Evolutionary conservation across 1,140 invertebrate species (phyloP).

Genomic region (Vollenhovia emeryi): DNA sequence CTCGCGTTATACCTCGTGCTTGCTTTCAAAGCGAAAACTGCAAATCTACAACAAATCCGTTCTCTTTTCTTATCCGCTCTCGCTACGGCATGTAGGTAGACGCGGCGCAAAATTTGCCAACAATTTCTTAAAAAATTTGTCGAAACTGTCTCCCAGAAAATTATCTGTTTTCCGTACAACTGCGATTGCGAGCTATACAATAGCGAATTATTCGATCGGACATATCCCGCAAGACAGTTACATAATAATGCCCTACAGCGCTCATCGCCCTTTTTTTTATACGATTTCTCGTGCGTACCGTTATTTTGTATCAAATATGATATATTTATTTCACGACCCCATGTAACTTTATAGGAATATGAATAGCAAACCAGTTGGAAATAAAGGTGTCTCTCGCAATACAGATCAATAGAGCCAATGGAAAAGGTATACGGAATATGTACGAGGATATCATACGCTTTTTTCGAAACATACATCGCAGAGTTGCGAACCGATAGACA

Average conservation of each 20-base stretch:
- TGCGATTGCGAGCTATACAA: background rate
- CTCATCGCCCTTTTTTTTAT: background rate
- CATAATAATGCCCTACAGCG: background rate
- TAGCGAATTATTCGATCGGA: background rate
- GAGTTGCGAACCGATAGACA: background rate
- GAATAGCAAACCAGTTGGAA: constrained; percentile 46
- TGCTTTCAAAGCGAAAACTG: constrained; percentile 25
- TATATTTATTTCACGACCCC: background rate
- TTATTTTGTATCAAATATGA: background rate
- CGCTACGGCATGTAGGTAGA: background rate
- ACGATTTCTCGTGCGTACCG: background rate
- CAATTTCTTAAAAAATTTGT: background rate
- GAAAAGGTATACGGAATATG: constrained; percentile 4
- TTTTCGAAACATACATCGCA: background rate
- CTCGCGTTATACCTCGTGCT: constrained; percentile 1
- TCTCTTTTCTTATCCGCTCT: background rate
- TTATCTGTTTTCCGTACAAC: background rate
- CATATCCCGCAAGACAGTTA: background rate
- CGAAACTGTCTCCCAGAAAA: background rate
- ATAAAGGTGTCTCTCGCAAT: constrained; percentile 35
- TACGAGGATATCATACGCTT: background rate
- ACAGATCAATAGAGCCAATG: constrained; percentile 12
- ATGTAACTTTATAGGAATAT: constrained; percentile 10
- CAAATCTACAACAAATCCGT: constrained; percentile 7
- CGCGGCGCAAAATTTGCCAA: background rate